phyloP scores from a whole-genome alignment of 2,113 vertebrate species.

The Oxygymnocypris stewartii region DNA sequence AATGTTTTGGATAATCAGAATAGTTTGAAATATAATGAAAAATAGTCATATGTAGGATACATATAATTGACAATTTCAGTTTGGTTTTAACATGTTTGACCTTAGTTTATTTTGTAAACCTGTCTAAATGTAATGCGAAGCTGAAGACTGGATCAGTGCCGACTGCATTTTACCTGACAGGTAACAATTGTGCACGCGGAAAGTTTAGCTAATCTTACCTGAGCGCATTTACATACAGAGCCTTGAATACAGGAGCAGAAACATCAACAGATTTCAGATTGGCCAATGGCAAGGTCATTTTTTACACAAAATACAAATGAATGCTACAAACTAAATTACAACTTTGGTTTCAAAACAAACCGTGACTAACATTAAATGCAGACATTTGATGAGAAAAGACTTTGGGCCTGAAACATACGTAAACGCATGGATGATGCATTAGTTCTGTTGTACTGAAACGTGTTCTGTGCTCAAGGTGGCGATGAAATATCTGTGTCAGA shows the following conservation, averaged over 20 bases:
- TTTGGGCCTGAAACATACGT: too few relatives aligned
- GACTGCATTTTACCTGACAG: slow-evolving; percentile 1
- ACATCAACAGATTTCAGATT: too few relatives aligned
- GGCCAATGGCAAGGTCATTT: neutral
- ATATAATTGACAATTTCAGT: neutral
- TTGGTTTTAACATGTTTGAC: neutral
- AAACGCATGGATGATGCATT: too few relatives aligned
- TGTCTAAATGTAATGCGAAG: neutral
- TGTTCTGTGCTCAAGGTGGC: neutral
- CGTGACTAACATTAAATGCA: neutral
- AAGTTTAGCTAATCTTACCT: neutral
- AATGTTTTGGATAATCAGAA: neutral
- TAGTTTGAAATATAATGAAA: neutral
- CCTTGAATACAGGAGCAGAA: neutral
- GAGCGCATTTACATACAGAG: neutral
- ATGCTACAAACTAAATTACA: neutral
- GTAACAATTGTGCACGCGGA: neutral
- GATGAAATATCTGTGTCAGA: neutral
- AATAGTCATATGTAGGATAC: neutral
- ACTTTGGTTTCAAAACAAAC: neutral
- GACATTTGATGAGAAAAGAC: neutral
- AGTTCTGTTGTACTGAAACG: neutral
- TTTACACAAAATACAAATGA: neutral
- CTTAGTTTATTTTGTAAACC: neutral
- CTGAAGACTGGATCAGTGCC: neutral